Percentiles rank a stretch among this genome's conserved stretches.
These are phyloP conservation scores for Agelas oroides DNA, from an alignment of 37 sponge, comb jelly and placozoan genomes.

Conservation along the genomic window DNA sequence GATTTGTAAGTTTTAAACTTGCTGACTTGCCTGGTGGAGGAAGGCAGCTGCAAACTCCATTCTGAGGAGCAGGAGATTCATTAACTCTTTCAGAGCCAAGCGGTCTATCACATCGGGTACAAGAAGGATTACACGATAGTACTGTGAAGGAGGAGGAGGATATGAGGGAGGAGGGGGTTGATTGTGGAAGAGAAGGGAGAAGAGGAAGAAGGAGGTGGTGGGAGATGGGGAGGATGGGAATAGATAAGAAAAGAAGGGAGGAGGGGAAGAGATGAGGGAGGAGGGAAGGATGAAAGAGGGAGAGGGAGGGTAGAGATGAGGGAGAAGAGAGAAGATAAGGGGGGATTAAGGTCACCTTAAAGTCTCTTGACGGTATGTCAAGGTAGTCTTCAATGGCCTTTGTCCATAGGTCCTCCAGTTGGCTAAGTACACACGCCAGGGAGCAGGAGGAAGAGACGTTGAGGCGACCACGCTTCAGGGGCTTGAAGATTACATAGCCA, in stretches of 20 bases:
- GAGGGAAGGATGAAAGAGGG: neutral
- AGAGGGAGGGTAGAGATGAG: neutral
- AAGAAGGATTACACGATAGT: conserved; percentile 65
- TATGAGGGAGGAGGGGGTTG: neutral
- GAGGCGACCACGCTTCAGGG: conserved; percentile 73
- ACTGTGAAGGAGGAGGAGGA: conserved; percentile 33
- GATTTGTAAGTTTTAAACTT: no score
- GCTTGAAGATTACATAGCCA: conserved; percentile 77
- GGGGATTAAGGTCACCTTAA: conserved; percentile 58
- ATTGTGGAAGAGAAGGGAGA: neutral
- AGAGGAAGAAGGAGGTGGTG: neutral
- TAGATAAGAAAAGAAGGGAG: neutral
- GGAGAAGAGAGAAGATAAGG: neutral
- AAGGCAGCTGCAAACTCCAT: conserved; percentile 81
- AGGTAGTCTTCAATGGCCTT: conserved; percentile 77
- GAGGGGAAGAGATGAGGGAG: neutral
- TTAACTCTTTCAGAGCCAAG: conserved; percentile 61
- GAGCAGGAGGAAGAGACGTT: conserved; percentile 24
- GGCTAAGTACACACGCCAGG: conserved; percentile 51
- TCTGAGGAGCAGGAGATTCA: conserved; percentile 69
- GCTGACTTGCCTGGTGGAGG: conserved; percentile 77
- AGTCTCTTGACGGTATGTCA: conserved; percentile 62
- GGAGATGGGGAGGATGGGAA: neutral
- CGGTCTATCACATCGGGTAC: conserved; percentile 78
- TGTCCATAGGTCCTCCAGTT: conserved; percentile 88